These are phyloP conservation scores for Cottus gobio DNA, from an alignment of 2,113 vertebrate species.

Conservation along the genomic window DNA sequence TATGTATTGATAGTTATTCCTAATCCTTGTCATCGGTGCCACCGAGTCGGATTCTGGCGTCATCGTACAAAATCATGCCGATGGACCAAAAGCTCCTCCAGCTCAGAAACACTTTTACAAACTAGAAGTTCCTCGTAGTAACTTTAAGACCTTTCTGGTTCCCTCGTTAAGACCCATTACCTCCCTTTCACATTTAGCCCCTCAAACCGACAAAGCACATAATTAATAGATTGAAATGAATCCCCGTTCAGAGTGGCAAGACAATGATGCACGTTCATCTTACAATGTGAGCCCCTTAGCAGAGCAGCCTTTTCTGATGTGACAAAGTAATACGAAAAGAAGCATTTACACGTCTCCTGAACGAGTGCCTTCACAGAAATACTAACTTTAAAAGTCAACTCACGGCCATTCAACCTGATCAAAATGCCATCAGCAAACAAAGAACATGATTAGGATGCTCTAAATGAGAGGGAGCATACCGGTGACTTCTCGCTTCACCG, in stretches of 20 bases:
- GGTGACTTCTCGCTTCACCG: constrained; percentile 32
- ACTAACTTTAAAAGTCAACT: constrained; percentile 36
- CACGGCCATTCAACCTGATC: constrained; percentile 36
- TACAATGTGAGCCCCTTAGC: not conserved
- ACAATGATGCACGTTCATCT: not conserved
- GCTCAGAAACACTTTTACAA: too few species aligned
- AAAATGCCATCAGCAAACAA: constrained; percentile 46
- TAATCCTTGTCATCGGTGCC: too few species aligned
- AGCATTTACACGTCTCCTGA: not conserved
- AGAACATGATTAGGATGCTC: constrained; percentile 10
- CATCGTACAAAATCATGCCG: too few species aligned
- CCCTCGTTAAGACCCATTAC: too few species aligned
- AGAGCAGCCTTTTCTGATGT: not conserved
- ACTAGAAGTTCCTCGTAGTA: too few species aligned
- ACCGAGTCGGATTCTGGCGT: too few species aligned
- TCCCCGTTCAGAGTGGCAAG: too few species aligned
- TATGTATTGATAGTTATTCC: too few species aligned
- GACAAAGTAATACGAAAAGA: constrained; percentile 5
- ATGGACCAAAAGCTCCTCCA: too few species aligned
- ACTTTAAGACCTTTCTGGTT: not conserved
- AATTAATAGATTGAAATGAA: not conserved
- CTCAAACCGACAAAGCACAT: not conserved
- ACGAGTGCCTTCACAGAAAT: constrained; percentile 13
- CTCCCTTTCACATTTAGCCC: not conserved
- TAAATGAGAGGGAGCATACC: constrained; percentile 6